Conservation (phyloP, 2,113 vertebrate genomes). For the Etheostoma cragini region DNA sequence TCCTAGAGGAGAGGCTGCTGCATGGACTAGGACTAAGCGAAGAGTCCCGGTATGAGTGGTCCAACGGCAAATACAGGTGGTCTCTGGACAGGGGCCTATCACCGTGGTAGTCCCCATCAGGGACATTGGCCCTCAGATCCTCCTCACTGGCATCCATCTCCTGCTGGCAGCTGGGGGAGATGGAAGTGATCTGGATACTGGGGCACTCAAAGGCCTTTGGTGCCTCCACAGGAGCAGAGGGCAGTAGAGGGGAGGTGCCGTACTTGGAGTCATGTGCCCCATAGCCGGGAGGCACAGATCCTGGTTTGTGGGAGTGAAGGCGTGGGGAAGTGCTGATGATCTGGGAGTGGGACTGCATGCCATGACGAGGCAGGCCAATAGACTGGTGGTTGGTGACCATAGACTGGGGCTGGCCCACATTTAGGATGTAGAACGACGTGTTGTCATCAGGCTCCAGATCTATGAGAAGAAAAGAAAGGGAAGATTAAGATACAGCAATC, state of each 20-base stretch:
- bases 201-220: conserved; percentile 97
- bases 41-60: conserved; percentile 94
- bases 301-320: conserved; percentile 89
- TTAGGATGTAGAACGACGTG: conserved; percentile 96
- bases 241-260: conserved; percentile 77
- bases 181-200: conserved; percentile 99
- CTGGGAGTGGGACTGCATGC: conserved; percentile 89
- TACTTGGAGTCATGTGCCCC: conserved; percentile 90
- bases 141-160: conserved; percentile 91
- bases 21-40: conserved; percentile 97
- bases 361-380: conserved; percentile 90
- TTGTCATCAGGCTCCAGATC: conserved; percentile 96
- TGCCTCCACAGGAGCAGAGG: conserved; percentile 82
- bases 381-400: conserved; percentile 89
- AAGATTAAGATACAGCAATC: conserved; percentile 14
- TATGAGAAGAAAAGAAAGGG: conserved; percentile 63
- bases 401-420: conserved; percentile 92
- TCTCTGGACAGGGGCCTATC: conserved; percentile 93
- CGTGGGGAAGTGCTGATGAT: conserved; percentile 87
- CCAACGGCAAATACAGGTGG: conserved; percentile 97
- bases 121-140: conserved; percentile 88
- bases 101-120: conserved; percentile 89
- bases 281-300: conserved; percentile 85
- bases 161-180: conserved; percentile 98
- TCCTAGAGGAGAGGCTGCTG: conserved; percentile 96